Percentiles rank a stretch among this genome's conserved stretches.
Evolutionary conservation across 2,113 vertebrate species (phyloP).

Genomic region (Theropithecus gelada): DNA sequence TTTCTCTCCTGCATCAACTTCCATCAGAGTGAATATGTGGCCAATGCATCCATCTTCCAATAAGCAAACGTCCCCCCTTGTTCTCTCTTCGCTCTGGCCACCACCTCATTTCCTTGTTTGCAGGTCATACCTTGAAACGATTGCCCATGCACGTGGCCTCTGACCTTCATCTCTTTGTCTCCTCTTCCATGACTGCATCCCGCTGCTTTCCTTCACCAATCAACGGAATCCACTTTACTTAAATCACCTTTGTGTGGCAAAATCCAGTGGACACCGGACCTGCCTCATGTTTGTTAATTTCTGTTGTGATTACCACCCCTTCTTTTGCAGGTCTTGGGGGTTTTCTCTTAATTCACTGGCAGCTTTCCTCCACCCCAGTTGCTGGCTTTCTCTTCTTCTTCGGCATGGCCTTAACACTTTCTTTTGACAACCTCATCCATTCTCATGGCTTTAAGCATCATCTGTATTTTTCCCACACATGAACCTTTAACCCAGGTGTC

Average conservation of each 20-base stretch:
- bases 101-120: neutral
- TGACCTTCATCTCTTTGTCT: rapidly evolving
- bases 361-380: neutral
- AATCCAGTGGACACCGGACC: rapidly evolving
- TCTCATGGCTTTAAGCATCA: neutral
- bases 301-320: neutral
- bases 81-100: neutral
- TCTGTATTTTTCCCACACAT: neutral
- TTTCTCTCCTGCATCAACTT: neutral
- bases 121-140: neutral
- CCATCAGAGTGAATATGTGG: neutral
- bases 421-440: neutral
- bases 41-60: neutral
- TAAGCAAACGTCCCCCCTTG: rapidly evolving
- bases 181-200: neutral
- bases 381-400: neutral
- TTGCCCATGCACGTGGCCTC: rapidly evolving
- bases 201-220: neutral
- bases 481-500: neutral
- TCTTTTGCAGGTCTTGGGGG: neutral
- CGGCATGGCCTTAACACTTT: neutral
- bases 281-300: neutral
- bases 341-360: neutral
- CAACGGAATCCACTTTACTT: neutral
- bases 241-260: neutral